Evolutionary conservation across 2,797 vertebrate genomes (phyloP).

Genomic region (Pangasius macronema): DNA sequence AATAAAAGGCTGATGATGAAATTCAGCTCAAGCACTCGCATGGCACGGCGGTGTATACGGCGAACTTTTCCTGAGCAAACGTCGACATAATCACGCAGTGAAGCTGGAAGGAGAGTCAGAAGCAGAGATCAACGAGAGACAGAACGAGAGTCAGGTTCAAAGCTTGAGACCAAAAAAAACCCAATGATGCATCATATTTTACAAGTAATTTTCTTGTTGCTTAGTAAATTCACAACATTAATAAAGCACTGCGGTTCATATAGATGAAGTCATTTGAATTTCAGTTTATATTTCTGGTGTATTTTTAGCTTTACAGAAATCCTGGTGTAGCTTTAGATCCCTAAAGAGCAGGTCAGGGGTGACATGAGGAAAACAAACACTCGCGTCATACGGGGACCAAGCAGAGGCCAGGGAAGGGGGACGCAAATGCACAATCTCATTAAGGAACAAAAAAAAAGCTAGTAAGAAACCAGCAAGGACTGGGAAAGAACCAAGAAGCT

Average conservation of each 20-base stretch:
- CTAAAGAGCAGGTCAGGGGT: background rate
- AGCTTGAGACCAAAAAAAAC: background rate
- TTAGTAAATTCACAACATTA: background rate
- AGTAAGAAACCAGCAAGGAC: no score
- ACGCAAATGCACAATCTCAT: no score
- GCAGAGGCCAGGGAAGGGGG: no score
- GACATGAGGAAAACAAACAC: background rate
- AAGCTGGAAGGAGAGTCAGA: background rate
- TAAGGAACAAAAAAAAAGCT: no score
- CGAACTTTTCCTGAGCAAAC: background rate
- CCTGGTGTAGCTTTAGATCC: background rate
- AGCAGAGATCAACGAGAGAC: background rate
- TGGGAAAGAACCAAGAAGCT: no score
- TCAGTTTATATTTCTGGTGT: background rate
- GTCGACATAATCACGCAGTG: background rate
- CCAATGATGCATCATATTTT: no score
- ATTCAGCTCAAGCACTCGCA: background rate
- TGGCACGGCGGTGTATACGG: background rate
- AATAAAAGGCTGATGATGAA: background rate
- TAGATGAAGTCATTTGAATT: background rate
- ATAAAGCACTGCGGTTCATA: background rate
- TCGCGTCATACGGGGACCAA: no score
- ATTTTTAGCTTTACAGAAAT: background rate
- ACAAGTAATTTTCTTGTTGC: no score
- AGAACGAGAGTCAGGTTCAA: background rate